A percentile compares a stretch with the other conserved stretches of the same genome.
Conservation (phyloP, 2,888 invertebrate genomes). For the Protophormia terraenovae region DNA sequence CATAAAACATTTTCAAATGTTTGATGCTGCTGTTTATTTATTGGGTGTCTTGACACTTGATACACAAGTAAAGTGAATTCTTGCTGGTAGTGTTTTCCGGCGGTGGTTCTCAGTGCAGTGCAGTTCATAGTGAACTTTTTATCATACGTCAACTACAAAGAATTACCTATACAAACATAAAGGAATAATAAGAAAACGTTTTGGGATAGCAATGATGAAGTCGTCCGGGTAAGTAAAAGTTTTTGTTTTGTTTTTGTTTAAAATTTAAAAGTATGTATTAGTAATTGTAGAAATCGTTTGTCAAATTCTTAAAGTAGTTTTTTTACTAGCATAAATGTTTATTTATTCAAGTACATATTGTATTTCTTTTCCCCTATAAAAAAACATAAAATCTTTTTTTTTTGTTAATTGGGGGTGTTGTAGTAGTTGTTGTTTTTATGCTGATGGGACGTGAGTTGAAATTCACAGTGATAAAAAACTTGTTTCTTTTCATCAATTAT, state of each 20-base stretch:
- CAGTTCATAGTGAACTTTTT: neutral
- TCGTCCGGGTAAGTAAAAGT: conserved; percentile 12
- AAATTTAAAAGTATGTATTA: too few species aligned
- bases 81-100: conserved; percentile 22
- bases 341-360: too few species aligned
- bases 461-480: neutral
- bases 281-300: too few species aligned
- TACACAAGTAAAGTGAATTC: neutral
- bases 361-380: neutral
- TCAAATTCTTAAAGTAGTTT: too few species aligned
- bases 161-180: neutral
- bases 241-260: neutral
- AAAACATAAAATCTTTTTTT: neutral
- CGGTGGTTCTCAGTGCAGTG: neutral
- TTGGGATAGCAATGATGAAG: conserved; percentile 5
- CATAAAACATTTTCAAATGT: neutral
- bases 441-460: neutral
- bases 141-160: neutral
- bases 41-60: conserved; percentile 15
- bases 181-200: neutral
- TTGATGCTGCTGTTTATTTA: neutral
- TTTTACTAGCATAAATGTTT: too few species aligned
- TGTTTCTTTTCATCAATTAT: neutral
- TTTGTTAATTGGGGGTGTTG: neutral
- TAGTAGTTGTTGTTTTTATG: neutral